Conservation (phyloP, 2,797 vertebrate species). For the Psittacula echo region DNA sequence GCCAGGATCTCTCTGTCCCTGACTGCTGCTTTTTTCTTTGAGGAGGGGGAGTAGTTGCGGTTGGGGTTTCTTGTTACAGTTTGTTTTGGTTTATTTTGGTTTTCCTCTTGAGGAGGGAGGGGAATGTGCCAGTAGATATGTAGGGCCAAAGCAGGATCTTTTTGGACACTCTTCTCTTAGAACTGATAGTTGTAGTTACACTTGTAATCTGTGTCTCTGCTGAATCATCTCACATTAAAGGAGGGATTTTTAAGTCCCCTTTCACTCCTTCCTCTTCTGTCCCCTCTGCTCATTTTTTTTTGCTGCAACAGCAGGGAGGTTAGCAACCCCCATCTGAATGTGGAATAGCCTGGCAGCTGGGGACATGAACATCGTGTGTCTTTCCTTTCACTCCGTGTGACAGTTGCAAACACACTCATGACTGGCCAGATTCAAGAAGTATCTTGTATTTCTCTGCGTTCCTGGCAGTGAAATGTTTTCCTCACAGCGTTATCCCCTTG, state of each 20-base stretch:
- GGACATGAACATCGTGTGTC: neutral
- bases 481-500: neutral
- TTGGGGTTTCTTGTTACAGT: neutral
- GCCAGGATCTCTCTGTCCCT: slow-evolving; percentile 16
- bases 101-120: neutral
- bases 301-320: neutral
- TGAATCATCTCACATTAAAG: slow-evolving; percentile 48
- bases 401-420: neutral
- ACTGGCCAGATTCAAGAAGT: neutral
- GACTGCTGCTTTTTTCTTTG: neutral
- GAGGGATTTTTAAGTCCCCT: slow-evolving; percentile 22
- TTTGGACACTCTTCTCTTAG: neutral
- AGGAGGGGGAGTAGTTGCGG: neutral
- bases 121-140: neutral
- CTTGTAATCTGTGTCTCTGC: neutral
- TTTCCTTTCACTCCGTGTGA: neutral
- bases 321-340: slow-evolving; percentile 38
- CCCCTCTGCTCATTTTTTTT: slow-evolving; percentile 22
- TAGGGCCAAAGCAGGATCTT: neutral
- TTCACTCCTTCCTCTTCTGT: neutral
- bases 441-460: neutral
- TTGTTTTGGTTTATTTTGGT: neutral
- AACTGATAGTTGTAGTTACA: neutral
- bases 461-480: slow-evolving; percentile 44
- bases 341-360: slow-evolving; percentile 16